Conservation (phyloP, 2,113 vertebrate species). For the Pagrus major region DNA sequence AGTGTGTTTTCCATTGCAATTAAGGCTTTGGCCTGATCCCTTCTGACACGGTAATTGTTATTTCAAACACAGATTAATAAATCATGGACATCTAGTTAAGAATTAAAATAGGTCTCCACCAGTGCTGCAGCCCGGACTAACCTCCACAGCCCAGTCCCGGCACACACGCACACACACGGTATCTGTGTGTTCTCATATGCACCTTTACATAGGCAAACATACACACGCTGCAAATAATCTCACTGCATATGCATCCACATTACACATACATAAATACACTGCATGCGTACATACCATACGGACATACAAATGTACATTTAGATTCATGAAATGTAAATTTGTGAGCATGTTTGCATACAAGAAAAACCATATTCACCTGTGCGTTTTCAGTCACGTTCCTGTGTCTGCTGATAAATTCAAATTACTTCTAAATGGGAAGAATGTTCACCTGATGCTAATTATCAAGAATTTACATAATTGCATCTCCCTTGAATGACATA, state of each 20-base stretch:
- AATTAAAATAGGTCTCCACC: constrained; percentile 91
- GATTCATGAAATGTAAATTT: background rate
- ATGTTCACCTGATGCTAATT: constrained; percentile 13
- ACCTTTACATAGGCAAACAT: background rate
- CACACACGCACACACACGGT: background rate
- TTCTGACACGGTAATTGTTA: constrained; percentile 93
- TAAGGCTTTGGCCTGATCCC: constrained; percentile 90
- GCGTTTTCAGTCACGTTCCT: background rate
- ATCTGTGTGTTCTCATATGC: constrained; percentile 1
- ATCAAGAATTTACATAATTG: background rate
- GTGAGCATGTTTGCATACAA: background rate
- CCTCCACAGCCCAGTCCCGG: constrained; percentile 77
- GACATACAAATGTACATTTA: constrained; percentile 42
- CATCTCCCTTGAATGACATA: background rate
- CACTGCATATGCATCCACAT: background rate
- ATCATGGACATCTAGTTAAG: constrained; percentile 92
- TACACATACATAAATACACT: background rate
- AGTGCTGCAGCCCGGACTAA: constrained; percentile 73
- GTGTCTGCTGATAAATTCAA: background rate
- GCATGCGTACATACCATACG: constrained; percentile 25
- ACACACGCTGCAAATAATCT: constrained; percentile 3
- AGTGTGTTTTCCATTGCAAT: constrained; percentile 91
- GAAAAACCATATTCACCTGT: background rate
- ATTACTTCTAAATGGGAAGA: constrained; percentile 6
- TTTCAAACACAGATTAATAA: constrained; percentile 96